phyloP scores from a whole-genome alignment of 2,888 invertebrate genomes.

The Nebria brevicollis region DNA sequence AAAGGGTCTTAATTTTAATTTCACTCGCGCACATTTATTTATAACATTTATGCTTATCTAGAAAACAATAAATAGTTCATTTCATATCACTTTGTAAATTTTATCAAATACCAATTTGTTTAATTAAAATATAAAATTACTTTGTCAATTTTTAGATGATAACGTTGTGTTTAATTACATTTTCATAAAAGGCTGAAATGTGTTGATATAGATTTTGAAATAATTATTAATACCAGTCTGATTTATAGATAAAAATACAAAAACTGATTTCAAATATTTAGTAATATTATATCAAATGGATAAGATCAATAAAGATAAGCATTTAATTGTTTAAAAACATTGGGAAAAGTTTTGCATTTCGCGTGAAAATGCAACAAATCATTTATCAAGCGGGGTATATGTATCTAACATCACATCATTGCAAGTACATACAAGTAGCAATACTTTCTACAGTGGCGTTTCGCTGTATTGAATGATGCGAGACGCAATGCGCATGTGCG shows the following conservation, averaged over 20 bases:
- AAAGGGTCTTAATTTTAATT: background rate
- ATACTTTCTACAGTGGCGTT: slow-evolving; percentile 34
- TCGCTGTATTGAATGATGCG: slow-evolving; percentile 38
- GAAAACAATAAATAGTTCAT: background rate
- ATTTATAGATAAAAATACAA: too few relatives aligned
- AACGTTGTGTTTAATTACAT: slow-evolving; percentile 1
- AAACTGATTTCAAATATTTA: too few relatives aligned
- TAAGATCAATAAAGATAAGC: background rate
- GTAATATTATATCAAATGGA: too few relatives aligned
- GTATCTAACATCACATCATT: slow-evolving; percentile 4
- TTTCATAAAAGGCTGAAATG: background rate
- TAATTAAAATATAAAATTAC: slow-evolving; percentile 12
- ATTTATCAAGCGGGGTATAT: background rate
- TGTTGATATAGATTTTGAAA: background rate
- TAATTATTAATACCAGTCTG: too few relatives aligned
- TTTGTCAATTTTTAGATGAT: background rate
- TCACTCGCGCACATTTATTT: background rate
- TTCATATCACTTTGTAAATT: background rate
- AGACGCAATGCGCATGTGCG: slow-evolving; percentile 52
- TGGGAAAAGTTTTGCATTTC: background rate
- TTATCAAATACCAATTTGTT: background rate
- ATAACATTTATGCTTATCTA: background rate
- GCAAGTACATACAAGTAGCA: slow-evolving; percentile 24
- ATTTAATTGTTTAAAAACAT: slow-evolving; percentile 9
- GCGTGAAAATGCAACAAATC: background rate